Conservation (phyloP, 2,888 invertebrate species). For the Patella pellucida region DNA sequence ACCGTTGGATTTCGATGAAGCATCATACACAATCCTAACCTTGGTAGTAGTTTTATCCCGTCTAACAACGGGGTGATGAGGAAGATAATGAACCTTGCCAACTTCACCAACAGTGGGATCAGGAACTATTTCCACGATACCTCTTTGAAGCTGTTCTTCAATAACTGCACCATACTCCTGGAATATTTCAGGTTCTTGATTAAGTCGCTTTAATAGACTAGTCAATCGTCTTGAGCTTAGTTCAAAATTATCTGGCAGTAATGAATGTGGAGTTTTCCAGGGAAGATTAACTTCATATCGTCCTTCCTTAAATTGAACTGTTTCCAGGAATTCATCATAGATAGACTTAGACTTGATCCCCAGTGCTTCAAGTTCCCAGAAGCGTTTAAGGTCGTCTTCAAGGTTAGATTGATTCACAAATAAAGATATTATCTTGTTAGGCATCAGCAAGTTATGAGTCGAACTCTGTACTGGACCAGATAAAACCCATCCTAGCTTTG, state of each 20-base stretch:
- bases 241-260: neutral
- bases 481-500: too few species aligned
- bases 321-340: neutral
- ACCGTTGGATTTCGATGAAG: neutral
- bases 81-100: too few species aligned
- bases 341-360: constrained; percentile 2
- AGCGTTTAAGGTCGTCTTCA: too few species aligned
- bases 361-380: neutral
- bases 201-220: neutral
- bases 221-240: neutral
- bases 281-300: constrained; percentile 3
- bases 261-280: neutral
- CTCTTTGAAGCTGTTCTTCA: too few species aligned
- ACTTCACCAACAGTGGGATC: too few species aligned
- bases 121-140: too few species aligned
- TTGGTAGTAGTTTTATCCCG: neutral
- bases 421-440: too few species aligned
- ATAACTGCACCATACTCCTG: neutral
- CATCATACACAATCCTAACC: neutral
- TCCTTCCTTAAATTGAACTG: neutral
- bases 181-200: neutral
- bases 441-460: too few species aligned
- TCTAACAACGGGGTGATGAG: neutral
- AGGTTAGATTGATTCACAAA: too few species aligned
- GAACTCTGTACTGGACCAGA: too few species aligned